A percentile compares a stretch with the other conserved stretches of the same genome.
phyloP scores from a whole-genome alignment of 2,113 vertebrate species.

The Plecotus auritus region DNA sequence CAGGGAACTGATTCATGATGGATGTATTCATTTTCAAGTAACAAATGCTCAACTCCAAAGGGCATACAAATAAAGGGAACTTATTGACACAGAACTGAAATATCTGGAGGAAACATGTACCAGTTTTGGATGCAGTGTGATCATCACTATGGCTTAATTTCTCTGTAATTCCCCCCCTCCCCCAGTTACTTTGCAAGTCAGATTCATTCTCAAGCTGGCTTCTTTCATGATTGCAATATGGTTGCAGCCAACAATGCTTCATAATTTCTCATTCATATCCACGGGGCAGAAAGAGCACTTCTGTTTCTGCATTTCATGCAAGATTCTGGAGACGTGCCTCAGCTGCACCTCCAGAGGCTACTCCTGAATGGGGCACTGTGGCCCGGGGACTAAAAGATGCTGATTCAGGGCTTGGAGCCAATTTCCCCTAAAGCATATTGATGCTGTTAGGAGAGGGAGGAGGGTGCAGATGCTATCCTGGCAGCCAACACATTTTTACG shows the following conservation, averaged over 20 bases:
- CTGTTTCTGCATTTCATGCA: neutral
- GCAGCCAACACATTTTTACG: fast-evolving
- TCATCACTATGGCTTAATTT: neutral
- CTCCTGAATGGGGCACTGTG: fast-evolving
- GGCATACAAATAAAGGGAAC: neutral
- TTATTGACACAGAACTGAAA: neutral
- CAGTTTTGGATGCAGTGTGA: neutral
- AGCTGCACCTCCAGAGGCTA: fast-evolving
- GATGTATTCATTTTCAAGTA: neutral
- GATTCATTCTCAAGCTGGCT: neutral
- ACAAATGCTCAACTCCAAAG: neutral
- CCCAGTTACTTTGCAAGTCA: slow-evolving; percentile 9
- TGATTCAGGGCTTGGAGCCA: neutral
- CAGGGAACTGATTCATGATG: neutral
- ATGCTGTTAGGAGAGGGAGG: neutral
- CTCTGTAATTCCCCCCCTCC: neutral
- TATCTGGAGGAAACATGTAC: neutral
- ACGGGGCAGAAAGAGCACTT: neutral
- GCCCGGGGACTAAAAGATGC: neutral
- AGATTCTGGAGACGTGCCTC: neutral
- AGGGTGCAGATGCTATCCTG: neutral
- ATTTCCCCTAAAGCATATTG: neutral
- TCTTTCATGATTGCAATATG: neutral
- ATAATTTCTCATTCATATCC: neutral
- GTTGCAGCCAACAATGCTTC: neutral